Conservation (phyloP, 2,888 invertebrate genomes). For the Tholera decimalis region DNA sequence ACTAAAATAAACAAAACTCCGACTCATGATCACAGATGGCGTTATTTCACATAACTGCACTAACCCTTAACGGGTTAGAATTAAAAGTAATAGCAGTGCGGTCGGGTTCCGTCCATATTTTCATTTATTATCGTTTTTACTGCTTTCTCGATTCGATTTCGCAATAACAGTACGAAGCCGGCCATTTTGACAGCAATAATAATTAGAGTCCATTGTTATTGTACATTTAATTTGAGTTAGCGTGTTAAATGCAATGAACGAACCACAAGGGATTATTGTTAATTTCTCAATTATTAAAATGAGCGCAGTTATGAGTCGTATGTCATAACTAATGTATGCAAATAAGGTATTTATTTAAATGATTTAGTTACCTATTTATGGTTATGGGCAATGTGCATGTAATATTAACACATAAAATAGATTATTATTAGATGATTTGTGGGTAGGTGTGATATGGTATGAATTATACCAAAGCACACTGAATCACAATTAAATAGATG, state of each 20-base stretch:
- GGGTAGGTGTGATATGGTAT: neutral
- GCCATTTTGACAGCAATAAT: conserved; percentile 73
- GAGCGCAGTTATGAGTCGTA: conserved; percentile 62
- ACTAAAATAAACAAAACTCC: conserved; percentile 77
- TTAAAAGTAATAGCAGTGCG: conserved; percentile 75
- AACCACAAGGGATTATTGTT: conserved; percentile 67
- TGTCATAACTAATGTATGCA: conserved; percentile 63
- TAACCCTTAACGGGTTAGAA: conserved; percentile 69
- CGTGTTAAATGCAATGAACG: conserved; percentile 67
- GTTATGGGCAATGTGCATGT: conserved; percentile 24
- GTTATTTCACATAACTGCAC: conserved; percentile 70
- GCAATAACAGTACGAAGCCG: conserved; percentile 65
- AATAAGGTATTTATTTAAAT: conserved; percentile 61
- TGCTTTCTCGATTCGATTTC: conserved; percentile 64
- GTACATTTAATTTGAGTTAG: conserved; percentile 75
- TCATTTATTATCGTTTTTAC: conserved; percentile 76
- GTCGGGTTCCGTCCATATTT: conserved; percentile 73
- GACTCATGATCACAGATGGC: conserved; percentile 79
- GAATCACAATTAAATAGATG: too few species aligned
- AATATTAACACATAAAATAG: neutral
- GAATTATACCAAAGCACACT: too few species aligned
- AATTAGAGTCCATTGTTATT: conserved; percentile 78
- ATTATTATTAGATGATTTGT: conserved; percentile 6
- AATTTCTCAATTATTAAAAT: conserved; percentile 79
- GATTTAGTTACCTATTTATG: conserved; percentile 4